Conservation (phyloP, 2,113 vertebrate species). For the Salvelinus sp. region DNA sequence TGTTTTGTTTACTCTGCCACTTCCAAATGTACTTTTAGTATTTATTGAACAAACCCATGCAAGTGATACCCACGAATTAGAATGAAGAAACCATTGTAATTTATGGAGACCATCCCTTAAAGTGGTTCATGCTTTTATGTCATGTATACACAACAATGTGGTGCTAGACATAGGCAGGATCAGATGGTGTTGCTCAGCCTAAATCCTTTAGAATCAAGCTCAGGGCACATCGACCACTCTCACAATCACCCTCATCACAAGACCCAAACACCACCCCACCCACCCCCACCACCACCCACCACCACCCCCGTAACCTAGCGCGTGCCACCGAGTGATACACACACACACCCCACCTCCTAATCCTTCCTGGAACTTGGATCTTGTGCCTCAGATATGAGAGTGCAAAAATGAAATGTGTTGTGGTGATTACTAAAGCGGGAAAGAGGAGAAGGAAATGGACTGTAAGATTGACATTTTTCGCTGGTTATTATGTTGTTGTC, state of each 20-base stretch:
- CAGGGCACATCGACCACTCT: slow-evolving; percentile 23
- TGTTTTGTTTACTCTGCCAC: too few relatives aligned
- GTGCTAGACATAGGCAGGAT: neutral
- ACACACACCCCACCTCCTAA: slow-evolving; percentile 43
- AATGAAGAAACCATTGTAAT: too few relatives aligned
- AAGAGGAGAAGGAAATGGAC: neutral
- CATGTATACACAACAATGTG: neutral
- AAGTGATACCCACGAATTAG: too few relatives aligned
- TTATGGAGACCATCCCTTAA: too few relatives aligned
- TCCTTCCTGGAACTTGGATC: slow-evolving; percentile 62
- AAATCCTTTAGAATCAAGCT: neutral
- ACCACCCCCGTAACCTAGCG: slow-evolving; percentile 61
- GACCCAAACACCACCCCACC: slow-evolving; percentile 23
- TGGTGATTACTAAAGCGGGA: neutral
- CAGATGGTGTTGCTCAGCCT: neutral
- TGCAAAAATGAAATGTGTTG: neutral
- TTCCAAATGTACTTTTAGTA: too few relatives aligned
- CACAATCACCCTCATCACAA: slow-evolving; percentile 38
- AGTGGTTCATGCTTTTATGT: neutral
- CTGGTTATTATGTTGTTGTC: too few relatives aligned
- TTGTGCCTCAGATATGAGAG: slow-evolving; percentile 50
- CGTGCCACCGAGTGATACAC: slow-evolving; percentile 40
- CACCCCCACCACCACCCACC: slow-evolving; percentile 7
- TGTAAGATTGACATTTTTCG: too few relatives aligned
- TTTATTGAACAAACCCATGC: too few relatives aligned